phyloP scores from a whole-genome alignment of 2,888 invertebrate species.

The Tipula confusa region DNA sequence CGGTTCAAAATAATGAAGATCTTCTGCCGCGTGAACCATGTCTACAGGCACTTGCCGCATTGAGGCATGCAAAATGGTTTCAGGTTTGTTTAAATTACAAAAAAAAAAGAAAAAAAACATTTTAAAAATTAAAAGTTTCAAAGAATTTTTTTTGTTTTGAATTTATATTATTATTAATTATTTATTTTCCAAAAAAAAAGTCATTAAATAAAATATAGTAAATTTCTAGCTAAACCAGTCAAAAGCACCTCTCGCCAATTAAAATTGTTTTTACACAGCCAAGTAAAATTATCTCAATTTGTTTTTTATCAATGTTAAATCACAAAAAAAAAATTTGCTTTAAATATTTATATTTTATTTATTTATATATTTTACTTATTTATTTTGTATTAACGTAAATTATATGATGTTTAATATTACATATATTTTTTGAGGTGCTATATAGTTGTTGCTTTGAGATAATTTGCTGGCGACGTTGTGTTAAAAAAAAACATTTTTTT shows the following conservation, averaged over 20 bases:
- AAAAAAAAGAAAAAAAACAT: conserved; percentile 32
- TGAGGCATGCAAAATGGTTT: conserved; percentile 99
- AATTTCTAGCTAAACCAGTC: conserved; percentile 38
- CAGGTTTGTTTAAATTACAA: conserved; percentile 65
- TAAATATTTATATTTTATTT: conserved; percentile 8
- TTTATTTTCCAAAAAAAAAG: conserved; percentile 20
- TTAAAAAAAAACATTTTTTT: conserved; percentile 13
- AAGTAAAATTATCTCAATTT: conserved; percentile 26
- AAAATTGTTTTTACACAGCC: not conserved
- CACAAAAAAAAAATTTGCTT: not conserved
- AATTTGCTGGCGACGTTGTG: not conserved
- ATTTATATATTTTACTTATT: not conserved
- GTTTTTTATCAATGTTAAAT: conserved; percentile 14
- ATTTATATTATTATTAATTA: conserved; percentile 30
- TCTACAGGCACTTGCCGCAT: conserved; percentile 99
- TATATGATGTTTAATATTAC: not conserved
- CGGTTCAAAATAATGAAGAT: conserved; percentile 61
- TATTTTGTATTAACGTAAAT: conserved; percentile 27
- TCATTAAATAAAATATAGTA: not conserved
- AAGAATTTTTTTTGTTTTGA: conserved; percentile 33
- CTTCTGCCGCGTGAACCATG: conserved; percentile 98
- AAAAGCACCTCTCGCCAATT: conserved; percentile 37
- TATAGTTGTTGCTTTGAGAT: conserved; percentile 4
- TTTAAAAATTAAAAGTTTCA: conserved; percentile 21
- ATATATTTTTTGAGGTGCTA: conserved; percentile 21